phyloP scores from a whole-genome alignment of 2,797 vertebrate species.

The Chiloscyllium punctatum region DNA sequence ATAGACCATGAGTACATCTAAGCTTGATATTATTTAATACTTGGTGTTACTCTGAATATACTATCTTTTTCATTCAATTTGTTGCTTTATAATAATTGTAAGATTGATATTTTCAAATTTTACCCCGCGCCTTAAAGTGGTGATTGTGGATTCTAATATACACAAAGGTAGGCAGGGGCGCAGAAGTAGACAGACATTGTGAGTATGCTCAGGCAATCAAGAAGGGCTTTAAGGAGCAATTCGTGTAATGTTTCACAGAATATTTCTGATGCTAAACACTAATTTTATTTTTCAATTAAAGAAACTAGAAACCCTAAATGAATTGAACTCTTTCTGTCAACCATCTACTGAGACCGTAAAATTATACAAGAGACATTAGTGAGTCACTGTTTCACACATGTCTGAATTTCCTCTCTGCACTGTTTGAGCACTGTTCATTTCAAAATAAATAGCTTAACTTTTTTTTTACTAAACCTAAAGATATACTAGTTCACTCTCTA shows the following conservation, averaged over 20 bases:
- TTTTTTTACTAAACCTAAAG: background rate
- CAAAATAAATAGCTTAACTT: conserved; percentile 10
- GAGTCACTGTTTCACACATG: background rate
- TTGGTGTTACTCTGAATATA: background rate
- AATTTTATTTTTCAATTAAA: background rate
- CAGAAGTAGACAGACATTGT: background rate
- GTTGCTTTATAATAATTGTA: background rate
- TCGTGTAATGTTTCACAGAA: background rate
- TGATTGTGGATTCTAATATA: background rate
- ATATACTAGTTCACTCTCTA: background rate
- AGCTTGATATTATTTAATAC: background rate
- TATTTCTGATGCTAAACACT: background rate
- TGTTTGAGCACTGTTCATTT: conserved; percentile 1
- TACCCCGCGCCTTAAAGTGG: background rate
- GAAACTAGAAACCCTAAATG: background rate
- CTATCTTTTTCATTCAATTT: background rate
- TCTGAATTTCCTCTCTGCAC: background rate
- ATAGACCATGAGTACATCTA: background rate
- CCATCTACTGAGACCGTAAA: background rate
- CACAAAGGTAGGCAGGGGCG: background rate
- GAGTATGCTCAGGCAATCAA: background rate
- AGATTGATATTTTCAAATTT: background rate
- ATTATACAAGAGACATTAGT: background rate
- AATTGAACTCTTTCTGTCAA: background rate
- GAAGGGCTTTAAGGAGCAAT: background rate